These are phyloP conservation scores for Plodia interpunctella DNA, from an alignment of 1,140 invertebrate species.

Conservation along the genomic window DNA sequence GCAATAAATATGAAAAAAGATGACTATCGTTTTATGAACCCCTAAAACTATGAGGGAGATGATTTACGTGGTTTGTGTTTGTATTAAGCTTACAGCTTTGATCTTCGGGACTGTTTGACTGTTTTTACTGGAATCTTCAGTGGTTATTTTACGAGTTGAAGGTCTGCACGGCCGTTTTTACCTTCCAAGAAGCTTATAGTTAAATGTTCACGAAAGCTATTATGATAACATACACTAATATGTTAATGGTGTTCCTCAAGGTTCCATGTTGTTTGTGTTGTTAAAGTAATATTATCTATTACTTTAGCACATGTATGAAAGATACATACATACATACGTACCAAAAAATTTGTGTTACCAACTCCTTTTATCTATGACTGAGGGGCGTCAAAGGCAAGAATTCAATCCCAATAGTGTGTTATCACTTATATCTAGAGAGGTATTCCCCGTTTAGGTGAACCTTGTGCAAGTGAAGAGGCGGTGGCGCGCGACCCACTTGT, in stretches of 20 bases:
- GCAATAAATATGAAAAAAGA: not conserved
- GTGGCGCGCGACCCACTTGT: conserved; percentile 60
- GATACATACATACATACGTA: too few relatives aligned
- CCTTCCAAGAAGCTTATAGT: too few relatives aligned
- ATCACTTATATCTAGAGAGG: conserved; percentile 21
- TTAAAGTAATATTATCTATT: too few relatives aligned
- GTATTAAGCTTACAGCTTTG: not conserved
- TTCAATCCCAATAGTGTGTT: not conserved
- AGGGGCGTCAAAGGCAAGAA: not conserved
- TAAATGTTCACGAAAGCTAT: too few relatives aligned
- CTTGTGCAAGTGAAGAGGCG: conserved; percentile 51
- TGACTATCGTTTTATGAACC: not conserved
- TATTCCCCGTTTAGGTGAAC: conserved; percentile 43
- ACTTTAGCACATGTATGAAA: too few relatives aligned
- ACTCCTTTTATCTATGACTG: not conserved
- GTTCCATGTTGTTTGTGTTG: too few relatives aligned
- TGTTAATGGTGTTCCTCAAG: too few relatives aligned
- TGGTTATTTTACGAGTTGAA: not conserved
- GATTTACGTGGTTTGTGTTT: conserved; percentile 5
- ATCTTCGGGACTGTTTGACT: not conserved
- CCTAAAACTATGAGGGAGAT: too few relatives aligned
- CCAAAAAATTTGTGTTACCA: too few relatives aligned
- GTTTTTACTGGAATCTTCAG: not conserved
- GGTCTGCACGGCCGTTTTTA: too few relatives aligned
- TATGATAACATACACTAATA: too few relatives aligned